Conservation (phyloP, 1,140 invertebrate species). For the Hydropsyche tenuis region DNA sequence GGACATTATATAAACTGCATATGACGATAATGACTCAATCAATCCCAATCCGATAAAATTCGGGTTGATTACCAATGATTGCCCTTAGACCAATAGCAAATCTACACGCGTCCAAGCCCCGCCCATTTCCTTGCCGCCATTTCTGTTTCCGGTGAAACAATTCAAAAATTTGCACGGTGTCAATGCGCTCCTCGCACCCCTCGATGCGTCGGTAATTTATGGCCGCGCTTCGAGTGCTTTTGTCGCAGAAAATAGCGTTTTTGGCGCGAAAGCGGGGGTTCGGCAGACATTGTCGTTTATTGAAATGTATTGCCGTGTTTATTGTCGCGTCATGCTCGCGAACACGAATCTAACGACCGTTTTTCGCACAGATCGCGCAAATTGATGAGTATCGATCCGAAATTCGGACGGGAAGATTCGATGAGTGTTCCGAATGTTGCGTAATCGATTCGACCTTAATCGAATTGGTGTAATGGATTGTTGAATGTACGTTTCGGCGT, state of each 20-base stretch:
- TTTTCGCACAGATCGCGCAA: not conserved
- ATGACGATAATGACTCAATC: too few relatives aligned
- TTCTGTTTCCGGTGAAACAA: not conserved
- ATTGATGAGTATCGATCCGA: constrained; percentile 2
- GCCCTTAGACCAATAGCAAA: not conserved
- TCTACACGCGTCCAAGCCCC: not conserved
- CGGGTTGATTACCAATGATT: not conserved
- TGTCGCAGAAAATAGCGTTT: constrained; percentile 35
- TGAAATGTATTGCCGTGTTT: constrained; percentile 42
- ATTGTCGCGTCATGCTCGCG: constrained; percentile 26
- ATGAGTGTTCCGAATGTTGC: too few relatives aligned
- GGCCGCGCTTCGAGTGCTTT: constrained; percentile 39
- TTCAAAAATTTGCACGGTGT: not conserved
- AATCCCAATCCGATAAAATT: not conserved
- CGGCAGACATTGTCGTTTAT: constrained; percentile 39
- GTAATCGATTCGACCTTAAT: too few relatives aligned
- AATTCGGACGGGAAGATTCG: too few relatives aligned
- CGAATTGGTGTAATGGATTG: too few relatives aligned
- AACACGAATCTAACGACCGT: not conserved
- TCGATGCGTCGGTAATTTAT: not conserved
- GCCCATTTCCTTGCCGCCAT: constrained; percentile 6
- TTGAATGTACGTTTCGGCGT: too few relatives aligned
- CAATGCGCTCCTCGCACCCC: too few relatives aligned
- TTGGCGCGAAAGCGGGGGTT: not conserved
- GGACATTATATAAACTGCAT: too few relatives aligned